These are phyloP conservation scores for Pogonomyrmex barbatus DNA, from an alignment of 1,140 invertebrate genomes.

Conservation along the genomic window DNA sequence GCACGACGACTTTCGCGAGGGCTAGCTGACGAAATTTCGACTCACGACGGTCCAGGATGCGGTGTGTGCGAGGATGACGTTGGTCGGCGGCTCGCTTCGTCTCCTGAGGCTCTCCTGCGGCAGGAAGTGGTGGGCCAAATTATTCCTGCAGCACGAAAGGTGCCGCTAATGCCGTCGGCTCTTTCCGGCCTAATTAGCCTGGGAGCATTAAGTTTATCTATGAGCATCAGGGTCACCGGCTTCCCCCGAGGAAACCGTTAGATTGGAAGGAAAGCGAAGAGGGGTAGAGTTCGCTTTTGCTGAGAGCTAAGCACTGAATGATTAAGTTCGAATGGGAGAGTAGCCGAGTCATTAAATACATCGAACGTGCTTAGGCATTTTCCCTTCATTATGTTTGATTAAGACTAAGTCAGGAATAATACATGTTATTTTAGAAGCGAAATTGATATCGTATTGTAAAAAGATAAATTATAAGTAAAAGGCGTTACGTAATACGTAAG, in stretches of 20 bases:
- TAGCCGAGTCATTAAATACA: constrained; percentile 11
- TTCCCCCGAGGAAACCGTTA: constrained; percentile 63
- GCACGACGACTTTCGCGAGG: constrained; percentile 39
- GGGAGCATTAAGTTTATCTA: constrained; percentile 84
- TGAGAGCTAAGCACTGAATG: constrained; percentile 67
- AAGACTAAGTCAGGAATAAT: neutral
- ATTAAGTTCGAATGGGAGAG: constrained; percentile 65
- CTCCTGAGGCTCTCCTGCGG: constrained; percentile 73
- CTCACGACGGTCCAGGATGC: constrained; percentile 70
- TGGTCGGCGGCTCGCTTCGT: constrained; percentile 72
- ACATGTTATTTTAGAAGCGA: neutral
- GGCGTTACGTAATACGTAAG: neutral
- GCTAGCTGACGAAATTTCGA: constrained; percentile 49
- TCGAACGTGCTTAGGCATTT: neutral
- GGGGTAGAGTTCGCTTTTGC: constrained; percentile 57
- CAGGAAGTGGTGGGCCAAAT: constrained; percentile 69
- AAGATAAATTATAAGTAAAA: constrained; percentile 2
- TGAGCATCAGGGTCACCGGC: constrained; percentile 73
- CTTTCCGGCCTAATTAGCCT: constrained; percentile 79
- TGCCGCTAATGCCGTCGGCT: constrained; percentile 40
- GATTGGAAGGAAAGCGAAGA: constrained; percentile 35
- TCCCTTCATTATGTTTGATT: neutral
- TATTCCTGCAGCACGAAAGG: constrained; percentile 69
- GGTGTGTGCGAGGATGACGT: constrained; percentile 68
- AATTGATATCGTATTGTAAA: neutral